Evolutionary conservation across 1,140 invertebrate species (phyloP).

Genomic region (Branchinecta lindahli): DNA sequence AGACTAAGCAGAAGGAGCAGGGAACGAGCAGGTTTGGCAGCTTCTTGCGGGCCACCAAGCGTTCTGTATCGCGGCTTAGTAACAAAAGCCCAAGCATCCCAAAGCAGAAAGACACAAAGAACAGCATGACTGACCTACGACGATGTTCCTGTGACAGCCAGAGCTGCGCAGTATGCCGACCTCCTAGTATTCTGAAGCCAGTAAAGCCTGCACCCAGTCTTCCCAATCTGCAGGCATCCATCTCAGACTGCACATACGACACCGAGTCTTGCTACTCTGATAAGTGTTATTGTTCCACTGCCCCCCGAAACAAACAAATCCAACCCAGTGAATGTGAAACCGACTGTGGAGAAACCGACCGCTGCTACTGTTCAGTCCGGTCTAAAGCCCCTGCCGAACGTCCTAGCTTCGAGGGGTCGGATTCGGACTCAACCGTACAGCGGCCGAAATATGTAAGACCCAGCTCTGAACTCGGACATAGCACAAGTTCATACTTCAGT

Average conservation of each 20-base stretch:
- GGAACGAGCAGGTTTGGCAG: constrained; percentile 41
- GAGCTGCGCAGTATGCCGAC: background rate
- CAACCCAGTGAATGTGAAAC: constrained; percentile 56
- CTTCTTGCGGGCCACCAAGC: constrained; percentile 25
- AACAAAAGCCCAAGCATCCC: constrained; percentile 13
- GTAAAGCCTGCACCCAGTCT: background rate
- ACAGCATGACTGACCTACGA: background rate
- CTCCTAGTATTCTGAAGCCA: background rate
- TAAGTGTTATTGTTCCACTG: constrained; percentile 54
- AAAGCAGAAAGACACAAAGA: constrained; percentile 13
- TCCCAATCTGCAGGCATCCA: background rate
- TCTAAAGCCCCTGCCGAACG: background rate
- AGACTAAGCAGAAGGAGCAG: constrained; percentile 38
- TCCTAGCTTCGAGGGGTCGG: background rate
- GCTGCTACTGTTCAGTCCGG: constrained; percentile 55
- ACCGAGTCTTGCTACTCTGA: constrained; percentile 58
- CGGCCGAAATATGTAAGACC: background rate
- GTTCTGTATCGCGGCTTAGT: constrained; percentile 25
- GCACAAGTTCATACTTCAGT: background rate
- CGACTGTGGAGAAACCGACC: constrained; percentile 69
- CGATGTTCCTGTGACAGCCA: background rate
- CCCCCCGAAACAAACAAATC: constrained; percentile 25
- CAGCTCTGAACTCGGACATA: background rate
- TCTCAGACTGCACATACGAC: constrained; percentile 55
- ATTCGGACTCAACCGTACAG: background rate